phyloP scores from a whole-genome alignment of 1,140 invertebrate genomes.

The Cotesia vestalis region DNA sequence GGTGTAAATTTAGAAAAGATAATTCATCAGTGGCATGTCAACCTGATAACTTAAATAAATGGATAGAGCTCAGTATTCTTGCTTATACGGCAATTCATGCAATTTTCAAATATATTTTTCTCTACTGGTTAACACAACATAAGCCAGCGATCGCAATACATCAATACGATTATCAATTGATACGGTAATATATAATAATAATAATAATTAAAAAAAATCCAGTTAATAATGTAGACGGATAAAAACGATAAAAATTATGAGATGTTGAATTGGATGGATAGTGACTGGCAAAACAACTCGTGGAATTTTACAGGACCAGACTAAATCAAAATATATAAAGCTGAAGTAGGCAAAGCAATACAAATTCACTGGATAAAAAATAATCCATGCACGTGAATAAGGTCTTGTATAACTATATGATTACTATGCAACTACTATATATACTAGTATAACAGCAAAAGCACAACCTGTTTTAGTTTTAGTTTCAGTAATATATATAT shows the following conservation, averaged over 20 bases:
- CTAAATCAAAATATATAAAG: not conserved
- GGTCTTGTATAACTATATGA: too few species aligned
- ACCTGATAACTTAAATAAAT: conserved; percentile 7
- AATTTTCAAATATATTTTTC: not conserved
- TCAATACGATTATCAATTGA: too few species aligned
- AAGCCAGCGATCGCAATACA: too few species aligned
- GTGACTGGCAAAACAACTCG: not conserved
- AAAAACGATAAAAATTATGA: not conserved
- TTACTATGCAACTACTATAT: too few species aligned
- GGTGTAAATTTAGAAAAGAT: not conserved
- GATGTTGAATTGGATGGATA: not conserved
- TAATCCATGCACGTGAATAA: not conserved
- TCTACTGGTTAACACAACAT: not conserved
- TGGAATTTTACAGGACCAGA: not conserved
- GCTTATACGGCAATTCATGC: not conserved
- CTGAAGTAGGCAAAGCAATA: not conserved
- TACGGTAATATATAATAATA: not conserved
- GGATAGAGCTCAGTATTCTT: not conserved
- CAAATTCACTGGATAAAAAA: conserved; percentile 27
- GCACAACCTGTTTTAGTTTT: not conserved
- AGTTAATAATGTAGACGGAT: not conserved
- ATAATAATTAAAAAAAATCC: not conserved
- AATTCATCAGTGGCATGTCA: not conserved
- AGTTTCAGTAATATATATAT: too few species aligned
- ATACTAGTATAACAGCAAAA: not conserved